Conservation (phyloP, 2,797 vertebrate species). For the Monodelphis domestica region DNA sequence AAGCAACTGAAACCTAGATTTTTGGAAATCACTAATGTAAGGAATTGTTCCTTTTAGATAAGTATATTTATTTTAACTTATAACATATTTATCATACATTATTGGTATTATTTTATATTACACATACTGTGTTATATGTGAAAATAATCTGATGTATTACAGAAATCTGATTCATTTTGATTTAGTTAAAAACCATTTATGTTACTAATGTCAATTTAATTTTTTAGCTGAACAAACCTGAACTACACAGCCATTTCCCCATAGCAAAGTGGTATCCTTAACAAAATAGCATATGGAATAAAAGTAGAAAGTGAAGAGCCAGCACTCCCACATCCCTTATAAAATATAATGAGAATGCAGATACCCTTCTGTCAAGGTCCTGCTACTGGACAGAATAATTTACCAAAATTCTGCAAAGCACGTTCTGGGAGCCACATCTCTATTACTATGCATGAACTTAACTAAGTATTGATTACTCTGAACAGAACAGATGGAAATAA, state of each 20-base stretch:
- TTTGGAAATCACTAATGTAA: too few species aligned
- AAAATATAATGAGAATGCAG: constrained; percentile 72
- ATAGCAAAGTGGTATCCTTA: constrained; percentile 67
- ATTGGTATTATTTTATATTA: too few species aligned
- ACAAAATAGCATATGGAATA: constrained; percentile 49
- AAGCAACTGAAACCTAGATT: too few species aligned
- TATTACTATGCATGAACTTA: constrained; percentile 74
- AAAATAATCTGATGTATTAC: constrained; percentile 60
- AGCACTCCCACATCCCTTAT: constrained; percentile 65
- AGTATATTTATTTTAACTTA: too few species aligned
- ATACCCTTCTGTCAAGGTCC: constrained; percentile 74
- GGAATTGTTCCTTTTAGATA: too few species aligned
- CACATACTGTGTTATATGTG: too few species aligned
- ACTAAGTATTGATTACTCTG: constrained; percentile 73
- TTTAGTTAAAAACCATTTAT: constrained; percentile 66
- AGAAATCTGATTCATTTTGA: constrained; percentile 73
- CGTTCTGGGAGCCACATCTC: constrained; percentile 49
- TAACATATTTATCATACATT: too few species aligned
- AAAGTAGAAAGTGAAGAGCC: constrained; percentile 61
- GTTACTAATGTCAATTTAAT: constrained; percentile 65
- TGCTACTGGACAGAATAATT: constrained; percentile 67
- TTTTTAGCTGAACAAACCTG: constrained; percentile 64
- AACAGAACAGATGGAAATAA: constrained; percentile 72
- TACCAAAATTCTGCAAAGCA: constrained; percentile 65
- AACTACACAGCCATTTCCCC: constrained; percentile 64